Evolutionary conservation across 2,888 invertebrate genomes (phyloP), one percentile per base, ranked within the genome.

Genomic region (Laothoe populi): DNA sequence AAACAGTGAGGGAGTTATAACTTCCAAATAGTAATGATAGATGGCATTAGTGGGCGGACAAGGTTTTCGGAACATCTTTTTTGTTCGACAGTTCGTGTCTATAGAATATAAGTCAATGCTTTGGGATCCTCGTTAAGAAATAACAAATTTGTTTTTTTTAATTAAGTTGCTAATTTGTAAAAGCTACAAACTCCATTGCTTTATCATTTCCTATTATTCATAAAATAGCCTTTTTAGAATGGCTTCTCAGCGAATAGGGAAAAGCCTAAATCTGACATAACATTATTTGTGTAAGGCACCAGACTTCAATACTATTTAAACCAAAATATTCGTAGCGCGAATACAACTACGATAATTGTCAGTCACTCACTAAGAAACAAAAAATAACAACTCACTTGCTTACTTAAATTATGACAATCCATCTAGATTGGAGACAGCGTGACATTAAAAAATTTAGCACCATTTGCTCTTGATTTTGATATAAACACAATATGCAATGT

Each of bases 261-360:
- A n/a, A n/a, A n/a, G n/a, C n/a, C n/a, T n/a, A n/a, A 0, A 19
- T 53, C 35, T 19, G 53, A 35, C 35, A 53, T 53, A 53, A 31
- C 31, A 16, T 46, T 46, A 13, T 10, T 31, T 49, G 48, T 16
- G 0, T 53, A 5, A 53, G 35, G 35, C 31, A 53, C 19, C 53
- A 53, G 19, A 24, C 48, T 11, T 11, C 8, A 13, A 23, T 13
- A n/a, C 23, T 46, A 21, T 10, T 13, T 13, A 40, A 42, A 26
- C 24, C 53, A 77, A 65, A 75, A 78, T 70, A 80, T 79, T 81
- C 81, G 79, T 75, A 81, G 79, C 81, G 77, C 68, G 68, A 60
- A 66, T 62, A 67, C 69, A 53, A 35, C 60, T 61, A 61, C 40
- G 31, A 44, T 44, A 16, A 21, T 40, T 69, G 70, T 72, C 82